Evolutionary conservation across 2,888 invertebrate species (phyloP), one percentile per base, ranked within the genome.

Genomic region (Seira musarum): DNA sequence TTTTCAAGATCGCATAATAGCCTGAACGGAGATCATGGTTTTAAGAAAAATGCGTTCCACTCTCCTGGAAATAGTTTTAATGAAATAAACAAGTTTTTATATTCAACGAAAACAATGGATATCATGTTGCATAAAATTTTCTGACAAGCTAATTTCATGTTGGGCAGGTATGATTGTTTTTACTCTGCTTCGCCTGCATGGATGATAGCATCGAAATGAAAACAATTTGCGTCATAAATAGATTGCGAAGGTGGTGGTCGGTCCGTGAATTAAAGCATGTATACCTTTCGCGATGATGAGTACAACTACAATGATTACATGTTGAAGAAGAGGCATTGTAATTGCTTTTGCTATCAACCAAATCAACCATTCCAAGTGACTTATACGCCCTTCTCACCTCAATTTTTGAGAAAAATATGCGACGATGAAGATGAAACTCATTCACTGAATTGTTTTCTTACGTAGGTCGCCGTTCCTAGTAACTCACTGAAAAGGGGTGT

Each of bases 381-480:
- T 53, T 53, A 53, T 53, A 53, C 53, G 53, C 53, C 53, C 53
- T 53, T 53, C 53, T 53, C 53, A 53, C 53, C 53, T 53, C 6
- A 53, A 53, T 53, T 53, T 53, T 53, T n/a, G 53, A 13, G 53
- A 53, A 53, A 15, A 17, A 2, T 17, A n/a, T 53, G n/a, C 3
- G 17, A 15, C 15, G 53, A 53, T n/a, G 53, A 13, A 53, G 53
- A 53, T 53, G 53, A 13, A 53, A 53, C 53, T 53, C 53, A 53
- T 53, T 53, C 53, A 53, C 13, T 13, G 53, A 53, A 53, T 53
- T 53, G 53, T 53, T 53, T n/a, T 53, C n/a, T 53, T 53, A 17
- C 53, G 53, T 53, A 53, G 53, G 53, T 15, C 53, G 53, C n/a
- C 53, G 6, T 53, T 30, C 30, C 8, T 53, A 17, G 53, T 53